Base-by-base conservation (phyloP, 2,113 vertebrate genomes). In the Tursiops truncatus region DNA sequence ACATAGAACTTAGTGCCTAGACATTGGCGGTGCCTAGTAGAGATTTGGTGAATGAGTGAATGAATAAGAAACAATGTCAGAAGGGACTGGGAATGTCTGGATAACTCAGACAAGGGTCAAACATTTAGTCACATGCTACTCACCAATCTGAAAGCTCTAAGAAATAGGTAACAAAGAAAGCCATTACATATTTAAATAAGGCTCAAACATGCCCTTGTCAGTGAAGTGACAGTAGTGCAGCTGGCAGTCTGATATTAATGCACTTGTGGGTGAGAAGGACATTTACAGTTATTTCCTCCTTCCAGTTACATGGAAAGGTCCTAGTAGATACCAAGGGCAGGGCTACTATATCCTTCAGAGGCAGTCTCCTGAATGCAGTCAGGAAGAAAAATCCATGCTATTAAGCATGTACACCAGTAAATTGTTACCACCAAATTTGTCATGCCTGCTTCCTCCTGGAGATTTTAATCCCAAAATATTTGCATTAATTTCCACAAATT, bases 131-230 rank as follows among this genome's bases (percentile, higher is more conserved):
- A 95, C 87, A 93, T 85, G 89, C n/a, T 63, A 53, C 47, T 79
- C 79, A 89, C 38, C n/a, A 79, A 77, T 12, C 31, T 94, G 63
- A 79, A 73, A 89, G 20, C 5, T 13, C 56, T n/a, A 60, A 88
- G 62, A 91, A 96, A 96, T 94, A 80, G 97, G 80, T 95, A 95
- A 94, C 65, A 58, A 71, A 79, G 81, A 60, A 80, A 82, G 65
- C 8, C 41, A 91, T 58, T 91, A 58, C 38, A 31, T 50, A 81
- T 83, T 93, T 91, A 92, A 86, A 89, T 94, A 73, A 26, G 53
- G 33, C 17, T 70, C 68, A 56, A 12, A 50, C 44, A 74, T 92
- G 84, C 12, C n/a, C 81, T 96, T 94, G 76, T 6, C 63, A 44
- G 50, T 38, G 67, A 41, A 85, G 1, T 63, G 74, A 96, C 71